Evolutionary conservation across 2,888 invertebrate genomes (phyloP).

Genomic region (Melipona beecheii): DNA sequence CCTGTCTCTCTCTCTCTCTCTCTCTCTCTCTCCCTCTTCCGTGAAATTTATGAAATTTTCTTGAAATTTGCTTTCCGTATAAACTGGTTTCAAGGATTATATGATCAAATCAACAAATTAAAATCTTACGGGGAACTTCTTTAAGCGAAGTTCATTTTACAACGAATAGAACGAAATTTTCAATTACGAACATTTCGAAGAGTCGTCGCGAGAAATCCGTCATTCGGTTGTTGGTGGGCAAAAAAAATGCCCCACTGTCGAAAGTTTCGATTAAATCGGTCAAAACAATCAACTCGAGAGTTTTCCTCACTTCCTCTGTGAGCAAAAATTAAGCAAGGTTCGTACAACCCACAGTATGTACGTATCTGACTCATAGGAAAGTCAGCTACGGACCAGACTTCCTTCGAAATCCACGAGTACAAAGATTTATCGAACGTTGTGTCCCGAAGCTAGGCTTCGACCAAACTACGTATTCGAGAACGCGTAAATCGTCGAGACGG

Average conservation of each 20-base stretch:
- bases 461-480: slow-evolving; percentile 2
- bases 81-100: neutral
- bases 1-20: slow-evolving; percentile 17
- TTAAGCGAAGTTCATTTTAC: no score
- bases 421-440: slow-evolving; percentile 32
- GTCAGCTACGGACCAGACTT: neutral
- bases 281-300: neutral
- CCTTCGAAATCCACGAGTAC: neutral
- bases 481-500: slow-evolving; percentile 14
- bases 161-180: no score
- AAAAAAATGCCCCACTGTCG: no score
- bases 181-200: no score
- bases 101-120: no score
- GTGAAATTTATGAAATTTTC: slow-evolving; percentile 69
- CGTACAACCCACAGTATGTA: no score
- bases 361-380: neutral
- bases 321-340: neutral
- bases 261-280: no score
- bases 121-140: no score
- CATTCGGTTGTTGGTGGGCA: no score
- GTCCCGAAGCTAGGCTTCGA: slow-evolving; percentile 4
- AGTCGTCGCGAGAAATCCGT: no score
- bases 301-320: no score
- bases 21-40: slow-evolving; percentile 55
- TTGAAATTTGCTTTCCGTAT: neutral